Percentiles rank a stretch among this genome's conserved stretches.
Evolutionary conservation across 2,888 invertebrate species (phyloP).

Genomic region (Lathronympha strigana): DNA sequence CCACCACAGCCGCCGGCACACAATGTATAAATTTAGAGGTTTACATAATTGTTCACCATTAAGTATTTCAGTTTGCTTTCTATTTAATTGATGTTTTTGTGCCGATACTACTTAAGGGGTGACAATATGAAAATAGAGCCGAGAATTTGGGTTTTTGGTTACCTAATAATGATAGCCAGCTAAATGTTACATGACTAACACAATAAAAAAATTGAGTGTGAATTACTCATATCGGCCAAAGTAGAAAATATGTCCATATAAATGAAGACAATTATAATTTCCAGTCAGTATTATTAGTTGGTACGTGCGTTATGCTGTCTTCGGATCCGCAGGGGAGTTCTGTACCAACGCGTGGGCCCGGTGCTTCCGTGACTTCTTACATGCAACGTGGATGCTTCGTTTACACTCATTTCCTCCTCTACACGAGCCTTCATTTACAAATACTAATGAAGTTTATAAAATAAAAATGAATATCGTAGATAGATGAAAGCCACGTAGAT

Average conservation of each 20-base stretch:
- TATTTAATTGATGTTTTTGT: conserved; percentile 8
- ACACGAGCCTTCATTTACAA: conserved; percentile 31
- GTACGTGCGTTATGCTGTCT: conserved; percentile 54
- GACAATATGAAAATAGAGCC: conserved; percentile 16
- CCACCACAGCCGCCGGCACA: background rate
- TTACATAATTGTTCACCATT: conserved; percentile 7
- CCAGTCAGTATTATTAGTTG: conserved; percentile 79
- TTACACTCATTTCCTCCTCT: conserved; percentile 26
- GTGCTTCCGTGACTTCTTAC: conserved; percentile 49
- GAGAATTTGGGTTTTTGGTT: conserved; percentile 18
- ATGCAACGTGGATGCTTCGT: conserved; percentile 20
- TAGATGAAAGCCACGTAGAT: conserved; percentile 65
- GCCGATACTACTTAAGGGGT: conserved; percentile 36
- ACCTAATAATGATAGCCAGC: conserved; percentile 33
- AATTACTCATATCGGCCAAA: conserved; percentile 80
- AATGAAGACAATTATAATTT: conserved; percentile 72
- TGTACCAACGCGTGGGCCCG: conserved; percentile 68
- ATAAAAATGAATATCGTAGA: conserved; percentile 55
- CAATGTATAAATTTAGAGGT: background rate
- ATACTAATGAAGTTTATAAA: conserved; percentile 41
- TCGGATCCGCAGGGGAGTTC: conserved; percentile 49
- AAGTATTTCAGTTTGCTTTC: background rate
- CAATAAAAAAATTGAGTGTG: conserved; percentile 48
- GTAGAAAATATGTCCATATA: conserved; percentile 71
- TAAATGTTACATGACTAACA: conserved; percentile 29